Conservation (phyloP, 2,113 vertebrate species). For the Megalops atlanticus region DNA sequence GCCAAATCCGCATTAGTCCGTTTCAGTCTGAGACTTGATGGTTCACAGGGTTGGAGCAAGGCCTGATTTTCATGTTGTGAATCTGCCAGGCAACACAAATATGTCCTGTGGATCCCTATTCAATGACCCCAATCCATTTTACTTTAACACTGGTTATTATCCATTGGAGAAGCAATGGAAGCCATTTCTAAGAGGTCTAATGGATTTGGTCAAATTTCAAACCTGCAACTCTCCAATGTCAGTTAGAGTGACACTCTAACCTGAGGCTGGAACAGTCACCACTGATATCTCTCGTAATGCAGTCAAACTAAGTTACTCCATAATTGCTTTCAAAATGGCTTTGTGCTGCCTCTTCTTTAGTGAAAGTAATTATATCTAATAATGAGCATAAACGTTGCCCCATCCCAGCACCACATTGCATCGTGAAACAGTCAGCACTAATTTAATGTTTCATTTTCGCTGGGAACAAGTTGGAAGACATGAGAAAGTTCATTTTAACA, state of each 20-base stretch:
- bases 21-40: background rate
- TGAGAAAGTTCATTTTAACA: background rate
- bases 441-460: background rate
- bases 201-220: background rate
- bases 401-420: background rate
- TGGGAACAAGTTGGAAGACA: background rate
- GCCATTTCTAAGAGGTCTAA: background rate
- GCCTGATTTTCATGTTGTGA: background rate
- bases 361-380: background rate
- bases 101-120: background rate
- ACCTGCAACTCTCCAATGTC: background rate
- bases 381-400: background rate
- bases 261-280: background rate
- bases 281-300: background rate
- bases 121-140: background rate
- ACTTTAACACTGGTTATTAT: background rate
- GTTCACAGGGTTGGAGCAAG: background rate
- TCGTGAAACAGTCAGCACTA: background rate
- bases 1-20: background rate
- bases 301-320: background rate
- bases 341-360: background rate
- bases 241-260: background rate
- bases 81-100: background rate
- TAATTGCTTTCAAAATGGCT: background rate
- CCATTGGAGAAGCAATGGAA: background rate